Evolutionary conservation across 37 sponge, comb jelly and placozoan species (phyloP), one percentile per base, ranked within the genome.

Genomic region (Eunapius fragilis): DNA sequence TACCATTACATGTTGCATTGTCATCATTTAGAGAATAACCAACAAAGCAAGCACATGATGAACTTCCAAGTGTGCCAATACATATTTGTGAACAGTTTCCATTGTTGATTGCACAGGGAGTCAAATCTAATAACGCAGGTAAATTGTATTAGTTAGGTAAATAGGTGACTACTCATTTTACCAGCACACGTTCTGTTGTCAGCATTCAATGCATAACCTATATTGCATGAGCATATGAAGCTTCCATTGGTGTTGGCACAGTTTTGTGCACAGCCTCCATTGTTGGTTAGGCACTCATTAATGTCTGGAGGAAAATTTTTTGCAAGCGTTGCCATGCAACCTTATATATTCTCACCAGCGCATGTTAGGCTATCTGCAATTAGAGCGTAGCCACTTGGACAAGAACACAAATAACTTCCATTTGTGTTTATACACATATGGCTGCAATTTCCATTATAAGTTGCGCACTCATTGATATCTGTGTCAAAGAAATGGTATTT

Each of bases 401-500:
- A 84, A 2, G 67, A 47, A 23, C 84, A 84, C 3, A 2, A 26
- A 37, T 74, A 84, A 74, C 74, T 73, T 26, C 84, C 84, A 47
- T 17, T 4, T 1, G 49, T 84, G 71, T 84, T 84, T 9, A 6
- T 45, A 14, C 84, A 84, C 7, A 25, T 36, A 13, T 80, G 80
- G 24, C 26, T 31, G 67, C 80, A 80, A 31, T 58, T 30, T 25
- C 68, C 67, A 58, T 47, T 80, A 17, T 41, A 19, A 12, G 2
- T 14, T 27, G 14, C 7, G 31, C 80, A 80, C 80, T 80, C 80
- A 80, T 80, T 80, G 3, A 80, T 19, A 58, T 80, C 80, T 80
- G 50, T 80, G 35, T 36, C 4, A 76, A 32, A 76, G 9, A 26
- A 76, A 25, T n/a, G n/a, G n/a, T n/a, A n/a, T n/a, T n/a, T n/a